A percentile compares a stretch with the other conserved stretches of the same genome.
These are phyloP conservation scores for Melopsittacus undulatus DNA, from an alignment of 2,797 vertebrate species.

Conservation along the genomic window DNA sequence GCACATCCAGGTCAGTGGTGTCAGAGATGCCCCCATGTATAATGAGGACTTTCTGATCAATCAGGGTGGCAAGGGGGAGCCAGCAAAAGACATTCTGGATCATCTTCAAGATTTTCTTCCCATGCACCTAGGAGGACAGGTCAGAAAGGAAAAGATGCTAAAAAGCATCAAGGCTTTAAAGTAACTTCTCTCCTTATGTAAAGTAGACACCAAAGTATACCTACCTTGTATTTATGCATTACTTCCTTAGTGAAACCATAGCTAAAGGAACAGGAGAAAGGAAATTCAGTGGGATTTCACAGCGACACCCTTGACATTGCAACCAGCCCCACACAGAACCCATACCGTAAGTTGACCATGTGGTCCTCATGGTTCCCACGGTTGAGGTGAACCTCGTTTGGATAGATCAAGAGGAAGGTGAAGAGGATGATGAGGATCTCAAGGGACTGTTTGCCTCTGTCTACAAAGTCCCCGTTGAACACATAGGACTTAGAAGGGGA, in stretches of 20 bases:
- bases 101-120: constrained; percentile 88
- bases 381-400: constrained; percentile 90
- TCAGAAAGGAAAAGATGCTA: neutral
- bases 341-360: constrained; percentile 90
- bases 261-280: constrained; percentile 75
- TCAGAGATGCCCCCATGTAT: constrained; percentile 92
- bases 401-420: constrained; percentile 90
- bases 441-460: constrained; percentile 89
- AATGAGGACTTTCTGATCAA: constrained; percentile 90
- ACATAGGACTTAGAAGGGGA: constrained; percentile 89
- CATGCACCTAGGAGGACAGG: constrained; percentile 80
- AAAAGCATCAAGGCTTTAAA: neutral
- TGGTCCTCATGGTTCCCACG: constrained; percentile 95
- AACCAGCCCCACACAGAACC: neutral
- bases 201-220: neutral
- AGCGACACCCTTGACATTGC: fast-evolving
- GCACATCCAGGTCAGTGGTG: constrained; percentile 83
- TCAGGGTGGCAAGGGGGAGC: constrained; percentile 90
- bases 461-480: constrained; percentile 96
- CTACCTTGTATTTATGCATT: constrained; percentile 92
- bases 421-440: constrained; percentile 93
- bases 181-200: fast-evolving
- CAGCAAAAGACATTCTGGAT: constrained; percentile 92
- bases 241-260: constrained; percentile 96
- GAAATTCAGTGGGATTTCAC: neutral